Evolutionary conservation across 2,888 invertebrate species (phyloP).

Genomic region (Calameuta filiformis): DNA sequence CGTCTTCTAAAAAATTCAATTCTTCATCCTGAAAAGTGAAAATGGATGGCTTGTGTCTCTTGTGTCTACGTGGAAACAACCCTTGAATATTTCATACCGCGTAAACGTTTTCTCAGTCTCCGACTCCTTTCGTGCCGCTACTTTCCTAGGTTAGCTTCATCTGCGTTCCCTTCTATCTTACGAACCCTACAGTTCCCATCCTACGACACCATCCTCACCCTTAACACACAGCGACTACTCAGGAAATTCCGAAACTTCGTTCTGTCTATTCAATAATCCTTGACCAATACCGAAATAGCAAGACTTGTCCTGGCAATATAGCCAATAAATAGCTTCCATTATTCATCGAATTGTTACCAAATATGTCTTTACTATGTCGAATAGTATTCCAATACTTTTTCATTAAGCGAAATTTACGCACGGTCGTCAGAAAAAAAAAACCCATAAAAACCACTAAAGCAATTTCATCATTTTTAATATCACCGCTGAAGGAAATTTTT

Average conservation of each 20-base stretch:
- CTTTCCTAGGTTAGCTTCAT: not conserved
- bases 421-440: not conserved
- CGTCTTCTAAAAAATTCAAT: not conserved
- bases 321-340: not conserved
- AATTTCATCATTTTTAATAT: not conserved
- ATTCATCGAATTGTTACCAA: not conserved
- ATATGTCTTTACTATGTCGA: not conserved
- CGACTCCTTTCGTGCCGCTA: not conserved
- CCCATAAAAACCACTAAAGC: not conserved
- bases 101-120: slow-evolving; percentile 25
- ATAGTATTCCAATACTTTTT: not conserved
- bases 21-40: slow-evolving; percentile 1
- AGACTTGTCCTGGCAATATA: not conserved
- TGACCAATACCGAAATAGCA: not conserved
- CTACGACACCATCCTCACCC: not conserved
- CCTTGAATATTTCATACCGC: slow-evolving; percentile 38
- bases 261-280: not conserved
- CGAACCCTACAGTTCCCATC: not conserved
- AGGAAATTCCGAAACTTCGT: not conserved
- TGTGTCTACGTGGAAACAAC: slow-evolving; percentile 23
- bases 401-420: not conserved
- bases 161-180: not conserved
- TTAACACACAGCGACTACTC: not conserved
- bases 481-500: not conserved
- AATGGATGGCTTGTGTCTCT: slow-evolving; percentile 22